A percentile compares a stretch with the other conserved stretches of the same genome.
Evolutionary conservation across 2,797 vertebrate species (phyloP).

Genomic region (Columba guinea): DNA sequence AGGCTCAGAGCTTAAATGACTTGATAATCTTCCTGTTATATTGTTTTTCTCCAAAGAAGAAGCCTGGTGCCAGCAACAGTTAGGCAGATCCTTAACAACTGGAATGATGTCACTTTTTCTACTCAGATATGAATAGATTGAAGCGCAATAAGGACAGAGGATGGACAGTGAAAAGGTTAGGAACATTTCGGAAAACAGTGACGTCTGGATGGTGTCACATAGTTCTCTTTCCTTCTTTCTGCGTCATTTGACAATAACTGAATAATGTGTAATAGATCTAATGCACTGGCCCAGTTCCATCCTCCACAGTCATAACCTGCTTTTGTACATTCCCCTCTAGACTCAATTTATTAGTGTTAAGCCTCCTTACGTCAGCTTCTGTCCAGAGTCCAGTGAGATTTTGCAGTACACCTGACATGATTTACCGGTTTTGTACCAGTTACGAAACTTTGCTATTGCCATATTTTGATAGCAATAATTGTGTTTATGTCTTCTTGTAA

Average conservation of each 20-base stretch:
- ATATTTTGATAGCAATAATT: background rate
- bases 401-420: background rate
- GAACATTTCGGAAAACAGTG: background rate
- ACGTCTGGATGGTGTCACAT: background rate
- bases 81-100: background rate
- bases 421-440: background rate
- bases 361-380: background rate
- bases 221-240: background rate
- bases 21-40: fast-evolving
- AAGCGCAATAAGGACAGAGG: background rate
- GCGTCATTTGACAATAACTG: background rate
- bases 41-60: background rate
- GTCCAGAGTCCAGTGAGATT: background rate
- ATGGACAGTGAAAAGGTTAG: background rate
- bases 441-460: background rate
- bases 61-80: background rate
- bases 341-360: background rate
- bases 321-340: background rate
- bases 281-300: background rate
- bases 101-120: background rate
- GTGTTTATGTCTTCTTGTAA: background rate
- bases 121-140: background rate
- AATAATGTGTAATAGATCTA: background rate
- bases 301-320: background rate
- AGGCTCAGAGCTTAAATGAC: background rate